phyloP scores from a whole-genome alignment of 2,797 vertebrate genomes.

The Prionace glauca region DNA sequence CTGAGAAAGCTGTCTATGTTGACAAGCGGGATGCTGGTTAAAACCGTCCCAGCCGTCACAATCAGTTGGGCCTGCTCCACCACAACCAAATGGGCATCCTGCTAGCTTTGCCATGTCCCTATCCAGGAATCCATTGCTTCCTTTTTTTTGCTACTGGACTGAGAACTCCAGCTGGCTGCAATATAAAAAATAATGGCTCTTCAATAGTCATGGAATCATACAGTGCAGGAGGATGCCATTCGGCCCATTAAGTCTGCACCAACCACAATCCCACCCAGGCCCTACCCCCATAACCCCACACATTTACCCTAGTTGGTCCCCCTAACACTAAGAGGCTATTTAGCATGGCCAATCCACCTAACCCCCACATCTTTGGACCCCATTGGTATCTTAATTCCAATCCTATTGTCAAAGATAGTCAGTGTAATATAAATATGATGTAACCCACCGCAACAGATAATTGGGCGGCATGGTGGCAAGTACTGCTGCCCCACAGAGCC shows the following conservation, averaged over 20 bases:
- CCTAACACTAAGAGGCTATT: no score
- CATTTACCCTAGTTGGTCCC: no score
- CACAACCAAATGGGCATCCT: neutral
- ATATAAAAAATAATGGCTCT: neutral
- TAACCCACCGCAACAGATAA: neutral
- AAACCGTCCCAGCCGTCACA: neutral
- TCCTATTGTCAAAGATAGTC: neutral
- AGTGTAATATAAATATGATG: neutral
- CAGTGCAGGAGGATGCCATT: no score
- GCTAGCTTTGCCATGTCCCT: neutral
- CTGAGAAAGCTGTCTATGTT: neutral
- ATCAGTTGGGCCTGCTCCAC: neutral
- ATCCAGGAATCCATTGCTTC: neutral
- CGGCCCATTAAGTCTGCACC: no score
- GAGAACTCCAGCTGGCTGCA: neutral
- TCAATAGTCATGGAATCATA: neutral
- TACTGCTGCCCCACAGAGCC: no score
- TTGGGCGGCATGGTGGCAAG: no score
- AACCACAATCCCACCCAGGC: no score
- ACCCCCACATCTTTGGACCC: no score
- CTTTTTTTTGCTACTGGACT: neutral
- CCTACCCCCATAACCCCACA: no score
- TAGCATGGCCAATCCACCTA: no score
- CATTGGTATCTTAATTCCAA: neutral
- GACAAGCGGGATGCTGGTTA: neutral